A percentile compares a stretch with the other conserved stretches of the same genome.
Evolutionary conservation across 2,797 vertebrate genomes (phyloP).

Genomic region (Schizothorax lantsangensis): DNA sequence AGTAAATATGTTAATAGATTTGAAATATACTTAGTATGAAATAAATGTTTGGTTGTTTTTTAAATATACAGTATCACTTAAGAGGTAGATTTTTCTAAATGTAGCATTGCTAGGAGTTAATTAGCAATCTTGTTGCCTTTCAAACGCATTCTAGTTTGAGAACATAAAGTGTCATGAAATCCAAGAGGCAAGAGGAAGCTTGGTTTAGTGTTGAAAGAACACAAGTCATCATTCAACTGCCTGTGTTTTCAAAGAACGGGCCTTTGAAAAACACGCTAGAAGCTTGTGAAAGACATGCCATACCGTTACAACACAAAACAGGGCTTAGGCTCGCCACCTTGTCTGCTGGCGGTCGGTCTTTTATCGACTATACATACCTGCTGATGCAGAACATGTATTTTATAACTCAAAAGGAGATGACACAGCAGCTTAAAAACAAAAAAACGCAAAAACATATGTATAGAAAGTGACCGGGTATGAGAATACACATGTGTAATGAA

Average conservation of each 20-base stretch:
- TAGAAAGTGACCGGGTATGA: conserved; percentile 22
- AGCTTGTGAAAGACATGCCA: conserved; percentile 77
- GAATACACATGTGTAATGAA: conserved; percentile 39
- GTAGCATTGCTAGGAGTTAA: conserved; percentile 12
- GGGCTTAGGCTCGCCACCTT: conserved; percentile 33
- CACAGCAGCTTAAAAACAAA: conserved; percentile 4
- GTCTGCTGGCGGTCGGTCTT: not conserved
- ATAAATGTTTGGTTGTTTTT: too few relatives aligned
- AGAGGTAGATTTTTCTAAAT: not conserved
- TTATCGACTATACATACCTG: conserved; percentile 19
- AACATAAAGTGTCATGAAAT: conserved; percentile 68
- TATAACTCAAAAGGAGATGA: conserved; percentile 30
- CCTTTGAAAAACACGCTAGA: conserved; percentile 75
- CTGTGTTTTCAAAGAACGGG: conserved; percentile 70
- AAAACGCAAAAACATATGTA: conserved; percentile 3
- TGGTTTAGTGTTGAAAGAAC: conserved; percentile 72
- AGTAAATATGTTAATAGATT: too few relatives aligned
- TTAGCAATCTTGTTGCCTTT: conserved; percentile 57
- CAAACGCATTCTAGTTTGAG: conserved; percentile 65
- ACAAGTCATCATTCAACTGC: conserved; percentile 77
- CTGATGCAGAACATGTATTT: conserved; percentile 27
- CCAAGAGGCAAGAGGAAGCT: conserved; percentile 65
- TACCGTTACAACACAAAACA: conserved; percentile 49
- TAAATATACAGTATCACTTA: too few relatives aligned
- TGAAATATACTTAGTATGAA: too few relatives aligned